These are phyloP conservation scores for Rallus limicola DNA, from an alignment of 2,113 vertebrate genomes.

Conservation along the genomic window DNA sequence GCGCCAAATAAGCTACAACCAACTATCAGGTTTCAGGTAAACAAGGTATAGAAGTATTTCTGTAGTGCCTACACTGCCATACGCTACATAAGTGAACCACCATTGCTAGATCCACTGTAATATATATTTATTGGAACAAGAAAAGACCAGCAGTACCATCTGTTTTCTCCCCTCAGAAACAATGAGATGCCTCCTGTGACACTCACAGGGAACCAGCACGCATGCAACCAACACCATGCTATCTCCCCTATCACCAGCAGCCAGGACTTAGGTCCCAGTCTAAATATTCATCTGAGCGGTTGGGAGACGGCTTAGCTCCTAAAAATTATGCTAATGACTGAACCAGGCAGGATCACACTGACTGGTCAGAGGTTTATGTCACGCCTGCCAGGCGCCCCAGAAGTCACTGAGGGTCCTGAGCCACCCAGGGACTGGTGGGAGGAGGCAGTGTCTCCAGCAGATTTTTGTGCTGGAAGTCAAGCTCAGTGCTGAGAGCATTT, in stretches of 20 bases:
- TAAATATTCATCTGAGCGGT: background rate
- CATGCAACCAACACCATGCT: background rate
- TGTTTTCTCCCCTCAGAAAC: background rate
- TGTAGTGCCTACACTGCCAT: background rate
- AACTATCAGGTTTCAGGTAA: background rate
- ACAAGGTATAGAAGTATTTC: background rate
- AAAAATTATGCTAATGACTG: background rate
- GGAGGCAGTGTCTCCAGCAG: background rate
- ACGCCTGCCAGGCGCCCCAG: too few relatives aligned
- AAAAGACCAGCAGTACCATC: background rate
- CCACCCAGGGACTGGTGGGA: background rate
- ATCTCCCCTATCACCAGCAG: background rate
- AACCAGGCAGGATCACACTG: background rate
- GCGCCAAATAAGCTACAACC: slow-evolving; percentile 12
- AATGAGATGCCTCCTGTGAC: background rate
- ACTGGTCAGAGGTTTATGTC: background rate
- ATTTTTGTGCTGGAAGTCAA: background rate
- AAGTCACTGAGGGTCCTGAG: background rate
- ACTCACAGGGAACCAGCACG: accelerated
- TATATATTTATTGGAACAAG: background rate
- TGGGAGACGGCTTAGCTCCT: background rate
- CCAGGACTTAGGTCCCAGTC: background rate
- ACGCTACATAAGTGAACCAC: background rate
- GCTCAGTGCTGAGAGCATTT: accelerated
- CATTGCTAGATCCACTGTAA: background rate